Evolutionary conservation across 2,888 invertebrate genomes (phyloP), one percentile per base, ranked within the genome.

Genomic region (Ormyrus rosae): DNA sequence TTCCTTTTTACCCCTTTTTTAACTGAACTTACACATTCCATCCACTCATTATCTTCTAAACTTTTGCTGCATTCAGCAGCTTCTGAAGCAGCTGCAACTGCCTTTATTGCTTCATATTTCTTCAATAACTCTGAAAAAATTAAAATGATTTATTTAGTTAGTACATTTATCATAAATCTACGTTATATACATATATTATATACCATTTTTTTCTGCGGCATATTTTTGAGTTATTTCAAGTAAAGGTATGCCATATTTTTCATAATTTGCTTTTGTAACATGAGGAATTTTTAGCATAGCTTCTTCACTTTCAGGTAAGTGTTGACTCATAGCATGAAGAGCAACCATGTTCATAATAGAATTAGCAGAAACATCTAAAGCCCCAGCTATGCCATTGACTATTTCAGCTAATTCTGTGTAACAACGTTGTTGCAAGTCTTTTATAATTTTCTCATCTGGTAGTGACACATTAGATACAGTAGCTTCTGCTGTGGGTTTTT

Each of bases 241-340:
- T 85, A 98, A 93, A 74, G 93, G 92, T 69, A 93, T 93, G 48
- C 97, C 97, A 89, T 95, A 98, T 91, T 97, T 97, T 82, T 95
- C 94, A 89, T 94, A 96, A 91, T 97, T 97, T 56, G 96, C 96
- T 87, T 95, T 93, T 0, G 97, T 97, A 4, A 97, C 95, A 90
- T 98, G 97, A 46, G 97, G 96, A 87, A 97, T 94, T 83, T 93
- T 92, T 79, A 96, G 92, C 95, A 98, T 96, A 84, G 96, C 96
- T 73, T 93, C 93, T 80, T 94, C 92, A 1, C 92, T 93, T 84
- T 94, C 94, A 0, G 98, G 98, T 87, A 97, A 91, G 68, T 93
- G 92, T 83, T 94, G 92, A 0, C 97, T 94, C 96, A 98, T 96
- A 0, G 94, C 94, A 88, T 92, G 85, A 9, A 91, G 77, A 13